Conservation (phyloP, 2,888 invertebrate genomes). For the Polietes domitor region DNA sequence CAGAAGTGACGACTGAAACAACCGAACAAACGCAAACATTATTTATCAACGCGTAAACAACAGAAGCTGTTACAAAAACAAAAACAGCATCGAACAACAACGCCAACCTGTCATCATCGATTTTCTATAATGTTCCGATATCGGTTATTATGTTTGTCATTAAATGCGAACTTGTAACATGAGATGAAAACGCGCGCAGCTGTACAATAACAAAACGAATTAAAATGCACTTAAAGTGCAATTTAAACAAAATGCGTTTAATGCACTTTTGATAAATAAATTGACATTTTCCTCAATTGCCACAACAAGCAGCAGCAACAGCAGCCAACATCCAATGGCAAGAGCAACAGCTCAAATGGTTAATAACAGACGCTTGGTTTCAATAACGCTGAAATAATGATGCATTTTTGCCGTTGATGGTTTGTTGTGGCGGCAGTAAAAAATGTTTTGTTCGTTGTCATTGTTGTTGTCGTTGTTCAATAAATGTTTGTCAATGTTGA, state of each 20-base stretch:
- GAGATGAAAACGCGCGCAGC: conserved; percentile 31
- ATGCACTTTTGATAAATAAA: conserved; percentile 35
- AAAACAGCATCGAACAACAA: conserved; percentile 10
- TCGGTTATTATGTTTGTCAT: conserved; percentile 40
- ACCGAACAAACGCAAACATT: conserved; percentile 37
- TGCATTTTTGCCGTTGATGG: conserved; percentile 71
- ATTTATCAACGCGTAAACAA: conserved; percentile 6
- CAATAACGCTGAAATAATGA: conserved; percentile 73
- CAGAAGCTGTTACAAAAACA: conserved; percentile 17
- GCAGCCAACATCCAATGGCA: neutral
- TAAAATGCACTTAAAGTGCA: conserved; percentile 28
- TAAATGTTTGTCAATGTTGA: conserved; percentile 56
- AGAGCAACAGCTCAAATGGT: too few relatives aligned
- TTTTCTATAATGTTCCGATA: conserved; percentile 49
- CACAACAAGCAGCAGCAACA: conserved; percentile 67
- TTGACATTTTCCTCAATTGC: conserved; percentile 40
- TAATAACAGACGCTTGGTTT: conserved; percentile 25
- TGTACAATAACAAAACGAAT: conserved; percentile 15
- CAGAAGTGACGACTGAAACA: conserved; percentile 32
- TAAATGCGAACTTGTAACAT: conserved; percentile 33
- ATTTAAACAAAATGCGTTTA: conserved; percentile 39
- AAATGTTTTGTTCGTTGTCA: neutral
- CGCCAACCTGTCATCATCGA: conserved; percentile 46
- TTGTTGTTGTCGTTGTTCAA: conserved; percentile 21
- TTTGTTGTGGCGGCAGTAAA: neutral